Conservation (phyloP, 2,888 invertebrate species). For the Melieria picta region DNA sequence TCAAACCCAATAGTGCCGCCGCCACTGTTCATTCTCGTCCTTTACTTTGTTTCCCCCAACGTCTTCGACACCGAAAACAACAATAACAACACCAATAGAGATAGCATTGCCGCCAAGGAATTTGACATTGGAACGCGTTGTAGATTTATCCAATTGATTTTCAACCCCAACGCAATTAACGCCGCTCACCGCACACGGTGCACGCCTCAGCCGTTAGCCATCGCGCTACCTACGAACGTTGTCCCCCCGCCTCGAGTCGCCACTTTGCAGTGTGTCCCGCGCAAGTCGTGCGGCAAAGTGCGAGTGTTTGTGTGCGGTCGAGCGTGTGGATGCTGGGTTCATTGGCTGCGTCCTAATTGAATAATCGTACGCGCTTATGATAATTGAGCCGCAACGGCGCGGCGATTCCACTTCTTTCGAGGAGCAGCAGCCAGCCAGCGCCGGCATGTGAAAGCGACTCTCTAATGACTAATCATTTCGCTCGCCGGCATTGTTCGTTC, state of each 20-base stretch:
- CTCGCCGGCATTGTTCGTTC: too few species aligned
- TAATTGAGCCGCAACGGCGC: neutral
- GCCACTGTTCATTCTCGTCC: too few species aligned
- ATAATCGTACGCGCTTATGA: neutral
- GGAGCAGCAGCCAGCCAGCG: too few species aligned
- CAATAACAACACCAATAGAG: neutral
- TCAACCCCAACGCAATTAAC: slow-evolving; percentile 12
- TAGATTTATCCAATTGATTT: neutral
- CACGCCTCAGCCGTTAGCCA: neutral
- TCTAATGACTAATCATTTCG: too few species aligned
- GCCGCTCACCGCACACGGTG: neutral
- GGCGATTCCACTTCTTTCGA: too few species aligned
- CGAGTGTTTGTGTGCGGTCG: neutral
- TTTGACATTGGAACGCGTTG: neutral
- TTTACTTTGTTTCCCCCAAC: too few species aligned
- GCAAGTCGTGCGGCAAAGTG: neutral
- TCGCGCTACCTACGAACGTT: neutral
- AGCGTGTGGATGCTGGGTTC: neutral
- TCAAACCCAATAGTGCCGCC: too few species aligned
- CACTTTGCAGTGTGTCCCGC: too few species aligned
- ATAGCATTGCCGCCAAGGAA: neutral
- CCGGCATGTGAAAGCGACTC: too few species aligned
- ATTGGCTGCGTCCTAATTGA: neutral
- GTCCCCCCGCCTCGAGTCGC: neutral
- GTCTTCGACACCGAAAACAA: neutral